Percentiles rank a stretch among this genome's conserved stretches.
phyloP scores from a whole-genome alignment of 2,888 invertebrate species.

The Macropis europaea region DNA sequence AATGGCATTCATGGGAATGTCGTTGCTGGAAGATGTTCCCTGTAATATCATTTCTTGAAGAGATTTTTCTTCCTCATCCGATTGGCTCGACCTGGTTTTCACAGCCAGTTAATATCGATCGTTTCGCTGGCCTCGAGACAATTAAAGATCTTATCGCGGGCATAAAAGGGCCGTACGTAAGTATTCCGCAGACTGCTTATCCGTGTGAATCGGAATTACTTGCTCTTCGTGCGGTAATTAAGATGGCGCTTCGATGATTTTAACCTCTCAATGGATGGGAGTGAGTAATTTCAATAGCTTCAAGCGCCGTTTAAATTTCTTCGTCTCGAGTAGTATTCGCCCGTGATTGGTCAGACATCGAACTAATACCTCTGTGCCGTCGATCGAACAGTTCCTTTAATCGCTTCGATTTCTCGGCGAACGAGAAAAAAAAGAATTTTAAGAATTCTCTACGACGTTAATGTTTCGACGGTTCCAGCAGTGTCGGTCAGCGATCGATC shows the following conservation, averaged over 20 bases:
- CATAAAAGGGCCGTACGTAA: conserved; percentile 16
- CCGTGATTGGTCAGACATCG: background rate
- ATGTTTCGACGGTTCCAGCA: background rate
- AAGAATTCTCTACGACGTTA: background rate
- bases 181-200: conserved; percentile 16
- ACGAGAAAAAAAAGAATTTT: background rate
- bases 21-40: conserved; percentile 30
- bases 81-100: conserved; percentile 41
- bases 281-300: background rate
- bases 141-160: conserved; percentile 42
- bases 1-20: conserved; percentile 18
- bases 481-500: background rate
- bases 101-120: conserved; percentile 43
- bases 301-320: background rate
- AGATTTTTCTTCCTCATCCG: conserved; percentile 36
- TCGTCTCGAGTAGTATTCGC: background rate
- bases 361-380: too few relatives aligned
- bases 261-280: background rate
- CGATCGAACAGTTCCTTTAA: too few relatives aligned
- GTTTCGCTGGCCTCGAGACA: conserved; percentile 10
- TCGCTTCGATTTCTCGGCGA: background rate
- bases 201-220: conserved; percentile 1
- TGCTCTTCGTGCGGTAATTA: background rate
- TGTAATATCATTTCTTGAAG: conserved; percentile 36
- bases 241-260: background rate